Evolutionary conservation across 2,888 invertebrate species (phyloP), one percentile per base, ranked within the genome.

Genomic region (Xestia rhomboidea): DNA sequence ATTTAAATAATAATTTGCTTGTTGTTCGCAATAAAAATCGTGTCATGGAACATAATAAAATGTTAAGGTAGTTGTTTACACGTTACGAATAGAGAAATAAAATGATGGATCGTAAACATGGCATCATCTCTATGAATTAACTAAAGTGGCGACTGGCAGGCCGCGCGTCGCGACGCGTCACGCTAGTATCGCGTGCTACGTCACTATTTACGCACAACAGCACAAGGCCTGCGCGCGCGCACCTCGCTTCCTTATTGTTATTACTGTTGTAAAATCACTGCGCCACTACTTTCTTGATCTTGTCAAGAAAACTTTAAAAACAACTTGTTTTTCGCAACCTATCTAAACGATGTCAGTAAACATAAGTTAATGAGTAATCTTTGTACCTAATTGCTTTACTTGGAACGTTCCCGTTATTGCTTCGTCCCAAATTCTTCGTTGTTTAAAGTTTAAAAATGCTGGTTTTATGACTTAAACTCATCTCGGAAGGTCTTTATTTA

Each of bases 201-300:
- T 95, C 95, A 95, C 89, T 85, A 91, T 93, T 90, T 93, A 94
- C 94, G 93, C 91, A 91, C 92, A 89, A 89, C 87, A 83, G 88
- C 88, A 89, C 90, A 90, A 90, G 89, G 90, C 87, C 90, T 91
- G 91, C 91, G 92, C 92, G 90, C 90, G 93, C 92, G 92, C 89
- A 81, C 79, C 83, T 87, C 85, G 85, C 91, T 94, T 94, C 95
- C 93, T 95, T 91, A 90, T 94, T 93, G 93, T 92, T 87, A 72
- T 86, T 84, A 89, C 89, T 87, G 87, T 89, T 84, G 76, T 83
- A 83, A 87, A 85, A 84, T 86, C 87, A 88, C 86, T 86, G 84
- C 84, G 88, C 87, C 82, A 87, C 83, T 82, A 81, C 79, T 82
- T 88, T 83, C 79, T 71, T 82, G 71, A 71, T 69, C 44, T 80